Percentiles rank a stretch among this genome's conserved stretches.
Conservation (phyloP, 2,113 vertebrate species). For the rabbit (Oryctolagus cuniculus) region mOryCun1.1 NC_091442.1:120105501-120106000, state of each 20-base stretch:
- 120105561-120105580: neutral
- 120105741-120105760: neutral
- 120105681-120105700: neutral
- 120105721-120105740: slow-evolving; percentile 2
- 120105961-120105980: neutral
- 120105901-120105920: slow-evolving; percentile 34
- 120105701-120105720: neutral
- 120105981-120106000: neutral
- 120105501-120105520: no score
- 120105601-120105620: neutral
- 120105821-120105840: neutral
- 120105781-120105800: slow-evolving; percentile 15
- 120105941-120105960: neutral
- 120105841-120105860: neutral
- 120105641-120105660: slow-evolving; percentile 36
- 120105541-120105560: neutral
- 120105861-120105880: neutral
- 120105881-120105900: slow-evolving; percentile 2
- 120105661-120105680: neutral
- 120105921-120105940: slow-evolving; percentile 15
- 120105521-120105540: neutral
- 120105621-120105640: neutral
- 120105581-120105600: neutral
- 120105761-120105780: slow-evolving; percentile 33
- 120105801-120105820: neutral